Base-by-base conservation (phyloP, 2,113 vertebrate genomes). In the Hyla sarda region DNA sequence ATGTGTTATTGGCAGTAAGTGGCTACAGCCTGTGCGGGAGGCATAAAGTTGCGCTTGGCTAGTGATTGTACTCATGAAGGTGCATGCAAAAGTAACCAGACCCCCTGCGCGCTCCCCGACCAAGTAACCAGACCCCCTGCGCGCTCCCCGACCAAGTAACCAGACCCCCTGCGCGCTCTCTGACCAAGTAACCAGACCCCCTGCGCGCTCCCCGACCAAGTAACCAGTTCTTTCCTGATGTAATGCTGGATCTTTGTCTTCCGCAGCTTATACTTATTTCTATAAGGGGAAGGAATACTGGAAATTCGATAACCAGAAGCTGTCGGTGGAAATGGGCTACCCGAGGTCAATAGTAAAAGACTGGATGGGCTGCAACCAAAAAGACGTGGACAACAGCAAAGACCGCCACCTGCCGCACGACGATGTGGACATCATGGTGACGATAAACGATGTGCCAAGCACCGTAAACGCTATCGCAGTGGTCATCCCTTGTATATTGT, bases 361-460 rank as follows among this genome's bases (percentile, higher is more conserved):
- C 94, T 99, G 98, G 98, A 98, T 99, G 98, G 98, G 98, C 87
- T 99, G 98, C 65, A 96, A 98, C 90, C 97, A 97, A 91, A 97
- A 97, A 23, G 97, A 98, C 25, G 94, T 97, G 37, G 97, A 98
- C 86, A 94, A 94, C 69, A 97, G 96, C 91, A 97, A 97, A 12
- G 97, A 99, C 91, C 93, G 96, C 0, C 96, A 95, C 85, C 93
- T 97, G 56, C 95, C 97, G 11, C 96, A 96, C 0, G 97, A 99
- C 0, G 98, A 99, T 0, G 97, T 99, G 89, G 98, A 98, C 92
- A 99, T 99, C 93, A 98, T 98, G 96, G 98, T 98, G 89, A 96
- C 97, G 90, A 98, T 99, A 91, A 97, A 99, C 0, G 97, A 99
- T 2, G 91, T 96, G 85, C 97, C 97, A 0, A 96, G 96, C 84